These are phyloP conservation scores for Beroe ovata DNA, from an alignment of 37 sponge, comb jelly and placozoan species.

Conservation along the genomic window DNA sequence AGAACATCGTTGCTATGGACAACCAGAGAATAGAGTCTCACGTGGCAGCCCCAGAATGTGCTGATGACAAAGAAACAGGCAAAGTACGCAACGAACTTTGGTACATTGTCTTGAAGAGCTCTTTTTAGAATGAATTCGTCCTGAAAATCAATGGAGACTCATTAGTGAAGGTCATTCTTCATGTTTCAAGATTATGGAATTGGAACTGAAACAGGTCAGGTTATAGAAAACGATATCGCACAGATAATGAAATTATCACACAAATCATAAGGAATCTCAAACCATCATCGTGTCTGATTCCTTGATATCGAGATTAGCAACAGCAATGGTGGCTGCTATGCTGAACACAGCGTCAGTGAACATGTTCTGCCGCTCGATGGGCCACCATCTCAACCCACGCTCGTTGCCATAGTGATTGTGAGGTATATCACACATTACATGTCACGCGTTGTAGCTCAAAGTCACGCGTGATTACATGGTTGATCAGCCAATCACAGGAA, in stretches of 20 bases:
- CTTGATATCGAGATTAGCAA: slow-evolving; percentile 7
- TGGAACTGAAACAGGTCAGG: neutral
- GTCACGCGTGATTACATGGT: too few species aligned
- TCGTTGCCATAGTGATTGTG: too few species aligned
- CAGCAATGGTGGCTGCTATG: slow-evolving; percentile 32
- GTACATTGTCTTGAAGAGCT: slow-evolving; percentile 9
- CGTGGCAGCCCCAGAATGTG: slow-evolving; percentile 60
- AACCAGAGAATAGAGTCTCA: slow-evolving; percentile 35
- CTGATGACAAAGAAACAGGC: slow-evolving; percentile 65
- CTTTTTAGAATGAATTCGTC: neutral
- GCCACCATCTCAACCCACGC: slow-evolving; percentile 46
- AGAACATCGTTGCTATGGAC: slow-evolving; percentile 58
- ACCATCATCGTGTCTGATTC: neutral
- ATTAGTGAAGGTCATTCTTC: too few species aligned
- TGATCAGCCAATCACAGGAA: too few species aligned
- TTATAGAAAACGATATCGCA: too few species aligned
- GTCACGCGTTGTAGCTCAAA: too few species aligned
- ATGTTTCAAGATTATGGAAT: neutral
- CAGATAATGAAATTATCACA: too few species aligned
- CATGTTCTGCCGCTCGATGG: slow-evolving; percentile 23
- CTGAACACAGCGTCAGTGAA: slow-evolving; percentile 62
- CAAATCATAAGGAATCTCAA: neutral
- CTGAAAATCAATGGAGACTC: neutral
- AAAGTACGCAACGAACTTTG: slow-evolving; percentile 65
- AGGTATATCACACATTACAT: too few species aligned